Evolutionary conservation across 2,113 vertebrate genomes (phyloP).

Genomic region (Eudyptes chrysolophus): DNA sequence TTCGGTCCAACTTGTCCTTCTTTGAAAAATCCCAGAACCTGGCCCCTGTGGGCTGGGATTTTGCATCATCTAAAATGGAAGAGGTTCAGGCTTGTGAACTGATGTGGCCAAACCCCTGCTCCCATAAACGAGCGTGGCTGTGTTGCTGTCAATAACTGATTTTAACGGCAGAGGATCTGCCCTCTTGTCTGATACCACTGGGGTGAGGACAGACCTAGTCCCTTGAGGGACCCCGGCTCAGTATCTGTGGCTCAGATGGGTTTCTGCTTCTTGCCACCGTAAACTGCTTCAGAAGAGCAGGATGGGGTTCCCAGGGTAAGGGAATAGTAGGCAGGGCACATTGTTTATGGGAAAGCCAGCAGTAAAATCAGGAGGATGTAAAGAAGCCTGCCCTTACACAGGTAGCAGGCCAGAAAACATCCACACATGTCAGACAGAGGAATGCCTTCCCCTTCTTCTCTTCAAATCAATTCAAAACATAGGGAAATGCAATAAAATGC

Average conservation of each 20-base stretch:
- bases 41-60: not conserved
- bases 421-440: not conserved
- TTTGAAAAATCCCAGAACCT: not conserved
- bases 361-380: not conserved
- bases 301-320: not conserved
- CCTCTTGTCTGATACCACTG: rapidly evolving
- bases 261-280: not conserved
- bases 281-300: not conserved
- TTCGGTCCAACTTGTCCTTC: not conserved
- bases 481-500: conserved; percentile 5
- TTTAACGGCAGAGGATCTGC: not conserved
- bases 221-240: not conserved
- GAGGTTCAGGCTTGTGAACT: not conserved
- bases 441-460: not conserved
- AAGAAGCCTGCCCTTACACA: not conserved
- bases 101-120: not conserved
- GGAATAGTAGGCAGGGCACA: not conserved
- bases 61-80: not conserved
- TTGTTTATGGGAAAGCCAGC: not conserved
- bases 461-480: not conserved
- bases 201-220: not conserved
- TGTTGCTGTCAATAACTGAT: not conserved
- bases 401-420: not conserved
- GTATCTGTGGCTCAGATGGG: not conserved
- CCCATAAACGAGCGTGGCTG: rapidly evolving